Base-by-base conservation (phyloP, 2,888 invertebrate species). In the Toxonevra muliebris region DNA sequence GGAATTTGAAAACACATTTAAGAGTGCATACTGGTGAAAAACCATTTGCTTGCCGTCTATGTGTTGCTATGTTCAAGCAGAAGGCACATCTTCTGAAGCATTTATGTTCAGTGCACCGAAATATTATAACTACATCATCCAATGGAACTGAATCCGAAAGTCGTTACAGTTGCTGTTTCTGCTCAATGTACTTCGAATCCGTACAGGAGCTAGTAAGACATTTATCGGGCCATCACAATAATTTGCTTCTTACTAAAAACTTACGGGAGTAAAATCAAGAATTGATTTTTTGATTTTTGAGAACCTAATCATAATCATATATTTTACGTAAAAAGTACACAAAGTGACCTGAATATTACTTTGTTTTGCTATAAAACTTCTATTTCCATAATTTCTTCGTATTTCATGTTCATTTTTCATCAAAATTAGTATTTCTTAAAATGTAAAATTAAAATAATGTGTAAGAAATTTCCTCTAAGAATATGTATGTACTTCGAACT, bases 61-160 rank as follows among this genome's bases (percentile, higher is more conserved):
- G 94, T 81, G 93, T 94, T 69, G 94, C 94, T 66, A 95, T 94
- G 94, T 95, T 95, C 85, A 95, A 95, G 86, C 94, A 95, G 80
- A 95, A 95, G 83, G 94, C 94, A 8, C 94, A 95, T 83, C 87
- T 95, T 76, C 85, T 95, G 69, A 95, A 94, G 87, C 94, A 95
- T 81, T 88, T 95, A 80, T 94, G 94, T 86, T 94, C 94, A 73
- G 94, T 95, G 71, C 94, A 95, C 87, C 89, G 94, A 75, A 93
- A 93, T 84, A 93, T 94, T 71, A 94, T 94, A 84, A 93, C 93
- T 54, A 82, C 83, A 55, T 80, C 81, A 12, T 81, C 80, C 45
- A 66, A 66, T 66, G 71, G 71, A 52, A 92, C 92, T 74, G 93
- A 93, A 80, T 90, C 90, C 71, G 90, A 90, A 75, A 91, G 90